Percentiles rank a stretch among this genome's conserved stretches.
phyloP scores from a whole-genome alignment of 2,797 vertebrate genomes.

The Microcaecilia unicolor region DNA sequence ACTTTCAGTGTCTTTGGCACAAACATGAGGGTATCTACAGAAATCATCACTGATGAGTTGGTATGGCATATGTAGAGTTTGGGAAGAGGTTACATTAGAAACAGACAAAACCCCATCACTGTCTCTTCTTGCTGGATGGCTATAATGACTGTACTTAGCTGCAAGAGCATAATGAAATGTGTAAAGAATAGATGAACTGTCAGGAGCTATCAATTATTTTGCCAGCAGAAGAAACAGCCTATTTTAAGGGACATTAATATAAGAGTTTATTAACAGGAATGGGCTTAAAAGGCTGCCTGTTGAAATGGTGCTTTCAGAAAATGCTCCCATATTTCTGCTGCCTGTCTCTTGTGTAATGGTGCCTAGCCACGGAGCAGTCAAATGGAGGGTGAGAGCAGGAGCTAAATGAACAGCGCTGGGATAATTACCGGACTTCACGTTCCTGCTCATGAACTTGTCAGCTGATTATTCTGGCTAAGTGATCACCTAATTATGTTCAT shows the following conservation, averaged over 20 bases:
- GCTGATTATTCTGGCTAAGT: not conserved
- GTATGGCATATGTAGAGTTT: too few species aligned
- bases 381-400: accelerated
- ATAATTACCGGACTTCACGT: not conserved
- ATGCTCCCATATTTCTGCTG: not conserved
- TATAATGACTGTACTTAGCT: not conserved
- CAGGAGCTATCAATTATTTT: not conserved
- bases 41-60: too few species aligned
- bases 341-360: not conserved
- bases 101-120: too few species aligned
- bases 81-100: too few species aligned
- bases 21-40: too few species aligned
- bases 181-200: not conserved
- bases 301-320: not conserved
- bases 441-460: not conserved
- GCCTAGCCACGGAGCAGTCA: not conserved
- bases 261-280: not conserved
- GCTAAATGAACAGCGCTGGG: not conserved
- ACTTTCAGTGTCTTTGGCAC: too few species aligned
- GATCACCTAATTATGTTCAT: not conserved
- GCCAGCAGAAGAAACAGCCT: not conserved
- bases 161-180: not conserved
- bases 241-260: not conserved
- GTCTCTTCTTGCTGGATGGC: too few species aligned
- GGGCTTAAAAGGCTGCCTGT: not conserved